Base-by-base conservation (phyloP, 2,888 invertebrate species). In the Parnassius orleans region DNA sequence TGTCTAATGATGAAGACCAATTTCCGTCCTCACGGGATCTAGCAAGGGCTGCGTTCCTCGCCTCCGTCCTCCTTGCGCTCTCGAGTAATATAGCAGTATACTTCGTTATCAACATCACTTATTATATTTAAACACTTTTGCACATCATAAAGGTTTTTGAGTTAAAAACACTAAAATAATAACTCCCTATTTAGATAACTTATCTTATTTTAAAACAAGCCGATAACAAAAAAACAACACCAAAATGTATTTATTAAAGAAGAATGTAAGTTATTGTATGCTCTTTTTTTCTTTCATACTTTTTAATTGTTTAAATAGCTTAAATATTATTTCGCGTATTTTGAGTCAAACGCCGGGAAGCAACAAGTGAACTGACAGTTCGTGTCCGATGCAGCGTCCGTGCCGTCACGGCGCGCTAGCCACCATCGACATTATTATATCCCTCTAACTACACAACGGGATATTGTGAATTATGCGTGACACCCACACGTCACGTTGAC, bases 71-170 rank as follows among this genome's bases (percentile, higher is more conserved):
- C 73, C 90, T 88, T n/a, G 94, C 93, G 65, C 94, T 93, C 79
- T 94, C 94, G 84, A 95, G 81, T 75, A 95, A 79, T 65, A 95
- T 92, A 57, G 94, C 93, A n/a, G 95, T 95, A 74, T 94, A 95
- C 77, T 94, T 93, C 24, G 95, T 95, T 80, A 95, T 95, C 81
- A 95, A 89, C 95, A 95, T 95, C 71, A 86, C 79, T 69, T 53
- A 62, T 59, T 62, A 66, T 68, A 57, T 47, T 54, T 48, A 10
- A 33, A 43, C 57, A 64, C 60, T 51, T 15, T 24, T 43, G 2
- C 48, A 59, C 55, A 15, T 48, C 51, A 60, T 41, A 48, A 2
- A 48, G 9, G 48, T 14, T 14, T 15, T 48, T 14, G 15, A 48
- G 15, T 48, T 15, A 9, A 33, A 3, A 33, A 33, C 33, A 33